phyloP scores from a whole-genome alignment of 2,113 vertebrate genomes.

The Passer domesticus region DNA sequence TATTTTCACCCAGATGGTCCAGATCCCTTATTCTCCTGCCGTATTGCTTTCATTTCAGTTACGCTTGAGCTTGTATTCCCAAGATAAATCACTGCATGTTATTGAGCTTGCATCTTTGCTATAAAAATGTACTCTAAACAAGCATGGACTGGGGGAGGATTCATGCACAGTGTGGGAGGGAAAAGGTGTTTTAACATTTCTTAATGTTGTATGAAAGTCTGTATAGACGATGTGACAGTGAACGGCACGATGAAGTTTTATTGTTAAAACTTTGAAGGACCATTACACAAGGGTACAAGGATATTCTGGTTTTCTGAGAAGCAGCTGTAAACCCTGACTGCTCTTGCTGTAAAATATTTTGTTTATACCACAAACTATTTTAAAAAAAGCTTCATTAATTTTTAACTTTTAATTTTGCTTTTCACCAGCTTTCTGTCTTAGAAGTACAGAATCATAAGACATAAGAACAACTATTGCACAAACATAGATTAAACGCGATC shows the following conservation, averaged over 20 bases:
- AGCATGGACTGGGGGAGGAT: not conserved
- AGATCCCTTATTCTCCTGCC: not conserved
- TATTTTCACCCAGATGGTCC: slow-evolving; percentile 41
- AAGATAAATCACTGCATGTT: slow-evolving; percentile 13
- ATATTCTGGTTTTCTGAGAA: not conserved
- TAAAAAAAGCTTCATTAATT: not conserved
- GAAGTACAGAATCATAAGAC: not conserved
- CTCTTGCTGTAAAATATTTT: not conserved
- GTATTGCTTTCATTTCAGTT: not conserved
- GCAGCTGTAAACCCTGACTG: not conserved
- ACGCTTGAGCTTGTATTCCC: not conserved
- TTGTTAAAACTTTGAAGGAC: not conserved
- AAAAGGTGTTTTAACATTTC: not conserved
- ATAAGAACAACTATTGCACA: not conserved
- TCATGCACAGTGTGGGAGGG: not conserved
- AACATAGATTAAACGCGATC: not conserved
- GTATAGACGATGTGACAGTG: not conserved
- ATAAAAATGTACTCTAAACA: slow-evolving; percentile 30
- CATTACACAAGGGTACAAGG: not conserved
- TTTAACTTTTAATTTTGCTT: not conserved
- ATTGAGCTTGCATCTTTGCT: not conserved
- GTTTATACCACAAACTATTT: not conserved
- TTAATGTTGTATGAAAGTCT: not conserved
- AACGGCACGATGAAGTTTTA: not conserved
- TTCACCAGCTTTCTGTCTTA: not conserved